A percentile compares a stretch with the other conserved stretches of the same genome.
Evolutionary conservation across 2,113 vertebrate genomes (phyloP).

Genomic region (Tyrannus savana): DNA sequence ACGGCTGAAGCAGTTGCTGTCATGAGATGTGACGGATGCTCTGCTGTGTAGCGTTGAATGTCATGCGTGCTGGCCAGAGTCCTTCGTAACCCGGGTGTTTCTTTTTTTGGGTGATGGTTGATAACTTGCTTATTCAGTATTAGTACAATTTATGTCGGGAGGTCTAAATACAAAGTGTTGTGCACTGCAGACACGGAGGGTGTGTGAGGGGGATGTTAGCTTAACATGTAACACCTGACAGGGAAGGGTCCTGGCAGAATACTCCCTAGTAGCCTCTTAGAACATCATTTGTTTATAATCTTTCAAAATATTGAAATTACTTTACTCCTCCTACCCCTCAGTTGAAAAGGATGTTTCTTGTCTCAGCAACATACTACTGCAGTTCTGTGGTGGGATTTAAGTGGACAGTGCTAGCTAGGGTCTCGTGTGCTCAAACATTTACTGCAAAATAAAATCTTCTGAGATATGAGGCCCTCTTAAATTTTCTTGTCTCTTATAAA

Average conservation of each 20-base stretch:
- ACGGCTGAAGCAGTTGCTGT: not conserved
- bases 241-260: not conserved
- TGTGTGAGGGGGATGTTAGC: not conserved
- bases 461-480: not conserved
- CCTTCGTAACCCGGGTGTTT: not conserved
- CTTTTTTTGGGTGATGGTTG: not conserved
- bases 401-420: not conserved
- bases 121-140: not conserved
- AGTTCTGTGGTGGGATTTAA: not conserved
- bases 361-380: not conserved
- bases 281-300: not conserved
- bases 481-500: not conserved
- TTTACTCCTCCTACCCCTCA: not conserved
- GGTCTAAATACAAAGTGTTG: not conserved
- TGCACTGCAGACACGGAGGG: not conserved
- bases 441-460: not conserved
- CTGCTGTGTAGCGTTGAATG: not conserved
- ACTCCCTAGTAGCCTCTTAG: not conserved
- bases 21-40: not conserved
- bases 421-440: not conserved
- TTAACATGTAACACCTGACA: conserved; percentile 31
- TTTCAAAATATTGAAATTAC: not conserved
- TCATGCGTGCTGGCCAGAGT: not conserved
- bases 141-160: not conserved
- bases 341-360: not conserved